phyloP scores from a whole-genome alignment of 1,140 invertebrate genomes.

The Aphaenogaster floridana region DNA sequence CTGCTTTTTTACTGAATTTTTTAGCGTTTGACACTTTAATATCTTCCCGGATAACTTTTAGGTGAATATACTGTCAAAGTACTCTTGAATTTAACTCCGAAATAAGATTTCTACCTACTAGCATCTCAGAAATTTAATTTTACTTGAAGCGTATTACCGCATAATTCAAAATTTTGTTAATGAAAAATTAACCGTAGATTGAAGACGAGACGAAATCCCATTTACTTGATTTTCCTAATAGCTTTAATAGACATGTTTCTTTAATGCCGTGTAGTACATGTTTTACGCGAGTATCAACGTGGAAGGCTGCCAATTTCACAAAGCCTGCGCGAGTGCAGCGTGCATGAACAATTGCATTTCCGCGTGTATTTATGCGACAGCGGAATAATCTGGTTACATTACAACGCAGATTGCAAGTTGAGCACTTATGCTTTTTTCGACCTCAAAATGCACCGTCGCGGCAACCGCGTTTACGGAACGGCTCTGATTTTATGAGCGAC shows the following conservation, averaged over 20 bases:
- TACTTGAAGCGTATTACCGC: background rate
- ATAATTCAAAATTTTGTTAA: conserved; percentile 11
- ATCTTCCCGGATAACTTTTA: background rate
- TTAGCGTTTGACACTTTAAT: background rate
- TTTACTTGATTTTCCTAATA: background rate
- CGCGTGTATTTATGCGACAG: conserved; percentile 42
- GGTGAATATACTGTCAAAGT: background rate
- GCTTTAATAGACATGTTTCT: conserved; percentile 12
- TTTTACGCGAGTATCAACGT: background rate
- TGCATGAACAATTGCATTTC: conserved; percentile 54
- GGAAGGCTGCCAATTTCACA: conserved; percentile 53
- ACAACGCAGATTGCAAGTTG: conserved; percentile 42
- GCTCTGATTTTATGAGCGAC: conserved; percentile 53
- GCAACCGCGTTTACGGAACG: conserved; percentile 25
- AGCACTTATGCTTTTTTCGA: conserved; percentile 46
- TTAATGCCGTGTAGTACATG: background rate
- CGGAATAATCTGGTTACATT: conserved; percentile 49
- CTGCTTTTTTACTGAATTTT: conserved; percentile 5
- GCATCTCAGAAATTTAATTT: conserved; percentile 13
- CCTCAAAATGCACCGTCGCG: conserved; percentile 32
- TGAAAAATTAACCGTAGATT: conserved; percentile 17
- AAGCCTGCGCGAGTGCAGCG: conserved; percentile 31
- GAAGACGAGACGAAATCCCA: background rate
- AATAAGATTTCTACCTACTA: conserved; percentile 22
- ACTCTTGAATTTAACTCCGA: background rate